Percentiles rank a stretch among this genome's conserved stretches.
phyloP scores from a whole-genome alignment of 1,140 invertebrate genomes.

The Pseudomyrmex flavicornis region DNA sequence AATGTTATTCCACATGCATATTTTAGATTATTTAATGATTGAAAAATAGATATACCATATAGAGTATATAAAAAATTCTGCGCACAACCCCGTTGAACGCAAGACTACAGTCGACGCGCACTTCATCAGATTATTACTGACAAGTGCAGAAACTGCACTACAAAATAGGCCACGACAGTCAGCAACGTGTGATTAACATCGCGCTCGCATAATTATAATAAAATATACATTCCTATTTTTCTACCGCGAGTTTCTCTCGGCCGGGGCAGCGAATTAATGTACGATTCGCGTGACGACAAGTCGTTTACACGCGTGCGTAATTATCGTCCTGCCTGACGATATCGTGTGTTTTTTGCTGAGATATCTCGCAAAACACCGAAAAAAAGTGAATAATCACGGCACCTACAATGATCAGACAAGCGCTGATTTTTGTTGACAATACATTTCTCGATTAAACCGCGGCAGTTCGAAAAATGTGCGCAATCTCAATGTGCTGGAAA shows the following conservation, averaged over 20 bases:
- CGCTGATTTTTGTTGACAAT: slow-evolving; percentile 39
- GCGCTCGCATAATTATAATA: slow-evolving; percentile 50
- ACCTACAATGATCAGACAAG: slow-evolving; percentile 31
- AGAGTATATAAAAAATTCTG: not conserved
- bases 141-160: slow-evolving; percentile 22
- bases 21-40: too few relatives aligned
- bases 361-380: slow-evolving; percentile 61
- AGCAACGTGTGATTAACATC: slow-evolving; percentile 39
- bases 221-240: slow-evolving; percentile 57
- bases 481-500: slow-evolving; percentile 20
- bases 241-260: slow-evolving; percentile 15
- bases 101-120: not conserved
- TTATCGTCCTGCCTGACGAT: slow-evolving; percentile 61
- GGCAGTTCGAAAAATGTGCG: not conserved
- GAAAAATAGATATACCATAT: too few relatives aligned
- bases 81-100: not conserved
- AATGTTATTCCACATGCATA: not conserved
- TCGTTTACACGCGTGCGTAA: slow-evolving; percentile 66
- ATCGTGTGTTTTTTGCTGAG: slow-evolving; percentile 61
- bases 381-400: slow-evolving; percentile 68
- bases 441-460: slow-evolving; percentile 10
- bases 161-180: slow-evolving; percentile 21
- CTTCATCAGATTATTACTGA: slow-evolving; percentile 25
- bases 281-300: slow-evolving; percentile 64
- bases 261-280: slow-evolving; percentile 41